Base-by-base conservation (phyloP, 2,888 invertebrate species). In the Octodonta nipae region DNA sequence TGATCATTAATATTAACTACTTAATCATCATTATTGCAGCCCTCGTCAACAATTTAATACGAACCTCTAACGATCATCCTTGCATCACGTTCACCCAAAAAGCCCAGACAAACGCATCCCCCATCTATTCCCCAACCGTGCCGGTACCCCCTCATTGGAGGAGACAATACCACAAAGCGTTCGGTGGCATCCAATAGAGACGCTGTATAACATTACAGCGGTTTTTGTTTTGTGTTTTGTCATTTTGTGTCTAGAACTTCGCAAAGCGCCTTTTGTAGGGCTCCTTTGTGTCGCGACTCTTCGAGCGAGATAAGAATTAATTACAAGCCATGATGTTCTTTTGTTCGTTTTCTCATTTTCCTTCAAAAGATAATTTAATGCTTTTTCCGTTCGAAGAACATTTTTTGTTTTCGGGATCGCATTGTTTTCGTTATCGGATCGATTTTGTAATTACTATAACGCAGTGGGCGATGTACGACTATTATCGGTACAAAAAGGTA, bases 231-330 rank as follows among this genome's bases (percentile, higher is more conserved):
- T 49, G 52, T 56, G 58, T 58, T 58, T 60, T 58, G 60, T 59
- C 59, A 58, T 58, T 59, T 60, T 60, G 60, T 59, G 57, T 59
- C 58, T 57, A 50, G 56, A 58, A 59, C 55, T 59, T 58, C 56
- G 57, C 57, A 54, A 52, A 54, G 56, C 50, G 50, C 51, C 50
- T 52, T n/a, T 56, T 55, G 54, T 52, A 36, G 43, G 36, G 37
- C 41, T 13, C 53, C 51, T 56, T 61, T 62, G 60, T 62, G 52
- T 26, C 45, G 45, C 51, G 54, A 44, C 57, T 62, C 52, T 52
- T 57, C 57, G 51, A 59, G 61, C 59, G 59, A 60, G 63, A 64
- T 64, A 64, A 64, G 63, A 63, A 64, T 64, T 64, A 64, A 64
- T 63, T 63, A 63, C 60, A 53, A 61, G 56, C 59, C 56, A 52